Percentiles rank a stretch among this genome's conserved stretches.
Evolutionary conservation across 2,888 invertebrate genomes (phyloP).

Genomic region (Campoplex nolae): DNA sequence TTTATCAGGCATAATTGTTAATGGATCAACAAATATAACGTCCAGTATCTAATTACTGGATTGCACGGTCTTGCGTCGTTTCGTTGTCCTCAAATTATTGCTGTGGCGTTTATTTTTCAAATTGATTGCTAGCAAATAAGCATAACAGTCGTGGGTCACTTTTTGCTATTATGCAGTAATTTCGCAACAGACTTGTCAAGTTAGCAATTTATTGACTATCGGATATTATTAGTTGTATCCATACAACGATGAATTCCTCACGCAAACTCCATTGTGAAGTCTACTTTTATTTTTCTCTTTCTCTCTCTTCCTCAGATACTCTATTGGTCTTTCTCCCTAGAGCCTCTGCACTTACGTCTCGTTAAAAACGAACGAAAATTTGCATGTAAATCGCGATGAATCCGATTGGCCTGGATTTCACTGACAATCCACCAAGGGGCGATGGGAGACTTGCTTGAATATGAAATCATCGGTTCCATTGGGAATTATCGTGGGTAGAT

Average conservation of each 20-base stretch:
- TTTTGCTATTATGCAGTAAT: constrained; percentile 1
- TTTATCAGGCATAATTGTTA: constrained; percentile 9
- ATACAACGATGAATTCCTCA: constrained; percentile 57
- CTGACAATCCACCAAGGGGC: constrained; percentile 50
- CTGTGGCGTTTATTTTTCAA: constrained; percentile 11
- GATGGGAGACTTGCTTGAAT: constrained; percentile 56
- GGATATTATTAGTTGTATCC: constrained; percentile 52
- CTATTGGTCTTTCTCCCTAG: constrained; percentile 18
- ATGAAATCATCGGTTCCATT: constrained; percentile 65
- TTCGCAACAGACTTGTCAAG: constrained; percentile 23
- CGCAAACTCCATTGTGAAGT: constrained; percentile 29
- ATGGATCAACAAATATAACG: background rate
- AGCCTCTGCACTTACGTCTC: constrained; percentile 67
- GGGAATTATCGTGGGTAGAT: constrained; percentile 50
- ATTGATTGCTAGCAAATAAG: constrained; percentile 27
- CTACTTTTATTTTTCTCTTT: constrained; percentile 32
- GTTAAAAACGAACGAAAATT: constrained; percentile 66
- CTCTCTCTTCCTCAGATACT: background rate
- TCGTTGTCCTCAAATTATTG: constrained; percentile 12
- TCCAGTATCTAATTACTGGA: constrained; percentile 33
- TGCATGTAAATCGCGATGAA: constrained; percentile 68
- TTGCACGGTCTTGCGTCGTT: constrained; percentile 23
- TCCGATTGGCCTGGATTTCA: constrained; percentile 69
- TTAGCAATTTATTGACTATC: constrained; percentile 53
- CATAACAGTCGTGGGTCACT: background rate